A percentile compares a stretch with the other conserved stretches of the same genome.
phyloP scores from a whole-genome alignment of 1,140 invertebrate species.

The Drosophila pruinosa region DNA sequence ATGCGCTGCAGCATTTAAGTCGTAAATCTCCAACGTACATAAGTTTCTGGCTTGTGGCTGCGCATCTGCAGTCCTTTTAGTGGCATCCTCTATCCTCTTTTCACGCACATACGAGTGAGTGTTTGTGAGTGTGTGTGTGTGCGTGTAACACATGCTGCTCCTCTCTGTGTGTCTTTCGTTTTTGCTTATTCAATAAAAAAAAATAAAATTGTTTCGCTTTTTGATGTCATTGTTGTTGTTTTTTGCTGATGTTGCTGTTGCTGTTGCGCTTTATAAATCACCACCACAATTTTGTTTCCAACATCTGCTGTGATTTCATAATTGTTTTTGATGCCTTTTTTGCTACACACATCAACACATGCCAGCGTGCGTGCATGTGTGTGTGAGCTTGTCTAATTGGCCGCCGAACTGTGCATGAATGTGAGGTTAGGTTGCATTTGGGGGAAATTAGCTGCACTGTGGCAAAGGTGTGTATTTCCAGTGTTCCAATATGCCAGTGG shows the following conservation, averaged over 20 bases:
- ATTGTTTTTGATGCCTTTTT: slow-evolving; percentile 77
- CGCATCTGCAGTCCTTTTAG: slow-evolving; percentile 77
- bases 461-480: slow-evolving; percentile 23
- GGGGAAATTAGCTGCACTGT: neutral
- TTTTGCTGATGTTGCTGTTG: slow-evolving; percentile 47
- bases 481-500: slow-evolving; percentile 2
- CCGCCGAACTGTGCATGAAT: neutral
- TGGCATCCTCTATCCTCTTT: slow-evolving; percentile 66
- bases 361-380: slow-evolving; percentile 9
- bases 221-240: slow-evolving; percentile 59
- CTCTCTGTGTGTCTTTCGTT: slow-evolving; percentile 36
- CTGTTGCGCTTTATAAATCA: slow-evolving; percentile 72
- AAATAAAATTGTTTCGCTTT: slow-evolving; percentile 58
- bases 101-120: slow-evolving; percentile 26
- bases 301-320: slow-evolving; percentile 81
- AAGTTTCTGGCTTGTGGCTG: slow-evolving; percentile 63
- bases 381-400: slow-evolving; percentile 41
- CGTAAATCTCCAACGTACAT: slow-evolving; percentile 68
- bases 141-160: slow-evolving; percentile 45
- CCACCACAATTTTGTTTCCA: slow-evolving; percentile 74
- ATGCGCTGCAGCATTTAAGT: slow-evolving; percentile 80
- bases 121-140: slow-evolving; percentile 23
- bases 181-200: slow-evolving; percentile 44
- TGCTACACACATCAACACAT: slow-evolving; percentile 47
- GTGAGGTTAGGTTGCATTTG: neutral